A percentile compares a stretch with the other conserved stretches of the same genome.
Evolutionary conservation across 2,113 vertebrate species (phyloP).

Genomic region (Circaetus cinerascens): DNA sequence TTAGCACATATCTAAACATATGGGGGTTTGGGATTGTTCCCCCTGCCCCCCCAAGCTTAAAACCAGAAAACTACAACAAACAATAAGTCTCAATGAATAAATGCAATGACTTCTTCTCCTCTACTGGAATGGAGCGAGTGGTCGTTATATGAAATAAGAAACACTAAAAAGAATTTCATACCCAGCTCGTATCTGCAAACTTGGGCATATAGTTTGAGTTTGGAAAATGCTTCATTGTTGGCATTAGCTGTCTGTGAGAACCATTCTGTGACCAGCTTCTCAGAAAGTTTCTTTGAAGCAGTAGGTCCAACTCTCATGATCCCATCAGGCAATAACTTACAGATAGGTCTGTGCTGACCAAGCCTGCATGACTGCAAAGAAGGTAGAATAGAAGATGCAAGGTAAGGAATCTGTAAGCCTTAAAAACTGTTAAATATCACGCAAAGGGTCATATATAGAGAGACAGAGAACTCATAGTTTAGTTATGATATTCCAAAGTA

Average conservation of each 20-base stretch:
- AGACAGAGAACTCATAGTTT: not conserved
- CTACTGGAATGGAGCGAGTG: not conserved
- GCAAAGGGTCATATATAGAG: not conserved
- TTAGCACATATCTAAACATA: not conserved
- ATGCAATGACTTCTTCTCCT: not conserved
- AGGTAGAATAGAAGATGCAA: not conserved
- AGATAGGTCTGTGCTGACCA: constrained; percentile 96
- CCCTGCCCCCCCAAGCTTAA: not conserved
- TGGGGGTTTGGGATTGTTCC: no score
- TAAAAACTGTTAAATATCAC: not conserved
- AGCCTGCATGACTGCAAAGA: constrained; percentile 88
- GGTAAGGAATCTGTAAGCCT: not conserved
- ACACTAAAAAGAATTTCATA: constrained; percentile 39
- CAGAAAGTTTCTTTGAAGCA: constrained; percentile 86
- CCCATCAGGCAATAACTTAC: constrained; percentile 89
- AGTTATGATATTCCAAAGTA: not conserved
- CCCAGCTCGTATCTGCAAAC: constrained; percentile 96
- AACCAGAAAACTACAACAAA: not conserved
- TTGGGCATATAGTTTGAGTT: constrained; percentile 97
- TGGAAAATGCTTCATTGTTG: constrained; percentile 91
- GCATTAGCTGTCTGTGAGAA: constrained; percentile 89
- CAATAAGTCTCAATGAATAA: not conserved
- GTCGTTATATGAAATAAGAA: not conserved
- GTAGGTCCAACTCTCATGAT: constrained; percentile 90
- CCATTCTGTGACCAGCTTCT: constrained; percentile 94